phyloP scores from a whole-genome alignment of 2,888 invertebrate species.

The Ligdia adustata region DNA sequence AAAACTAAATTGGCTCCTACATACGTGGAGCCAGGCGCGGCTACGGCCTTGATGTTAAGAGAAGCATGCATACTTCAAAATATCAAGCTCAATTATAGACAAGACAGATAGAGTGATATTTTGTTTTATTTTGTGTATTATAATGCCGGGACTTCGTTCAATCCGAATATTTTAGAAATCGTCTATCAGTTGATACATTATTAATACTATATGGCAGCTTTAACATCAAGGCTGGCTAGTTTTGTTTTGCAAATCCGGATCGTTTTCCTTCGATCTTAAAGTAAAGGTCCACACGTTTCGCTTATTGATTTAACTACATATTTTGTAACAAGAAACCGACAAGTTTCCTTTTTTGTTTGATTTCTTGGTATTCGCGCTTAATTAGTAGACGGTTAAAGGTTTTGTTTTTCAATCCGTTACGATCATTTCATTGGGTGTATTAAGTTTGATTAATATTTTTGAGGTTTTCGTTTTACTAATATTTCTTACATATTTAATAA shows the following conservation, averaged over 20 bases:
- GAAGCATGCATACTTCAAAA: background rate
- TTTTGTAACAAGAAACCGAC: slow-evolving; percentile 19
- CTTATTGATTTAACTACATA: slow-evolving; percentile 28
- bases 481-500: no score
- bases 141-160: background rate
- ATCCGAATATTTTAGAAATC: slow-evolving; percentile 6
- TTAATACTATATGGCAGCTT: slow-evolving; percentile 21
- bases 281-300: slow-evolving; percentile 27
- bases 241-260: slow-evolving; percentile 26
- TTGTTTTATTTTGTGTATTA: background rate
- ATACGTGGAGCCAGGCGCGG: background rate
- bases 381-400: slow-evolving; percentile 31
- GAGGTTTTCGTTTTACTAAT: slow-evolving; percentile 11
- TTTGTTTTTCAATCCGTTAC: slow-evolving; percentile 25
- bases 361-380: slow-evolving; percentile 31
- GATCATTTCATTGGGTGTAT: slow-evolving; percentile 17
- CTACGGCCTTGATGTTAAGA: background rate
- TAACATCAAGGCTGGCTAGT: slow-evolving; percentile 20
- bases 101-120: background rate
- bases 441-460: slow-evolving; percentile 14
- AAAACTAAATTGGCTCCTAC: background rate
- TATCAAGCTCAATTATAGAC: background rate
- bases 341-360: slow-evolving; percentile 26
- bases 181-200: slow-evolving; percentile 15
- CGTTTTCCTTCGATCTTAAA: slow-evolving; percentile 16